phyloP scores from a whole-genome alignment of 2,888 invertebrate genomes.

The Orthosia cruda region DNA sequence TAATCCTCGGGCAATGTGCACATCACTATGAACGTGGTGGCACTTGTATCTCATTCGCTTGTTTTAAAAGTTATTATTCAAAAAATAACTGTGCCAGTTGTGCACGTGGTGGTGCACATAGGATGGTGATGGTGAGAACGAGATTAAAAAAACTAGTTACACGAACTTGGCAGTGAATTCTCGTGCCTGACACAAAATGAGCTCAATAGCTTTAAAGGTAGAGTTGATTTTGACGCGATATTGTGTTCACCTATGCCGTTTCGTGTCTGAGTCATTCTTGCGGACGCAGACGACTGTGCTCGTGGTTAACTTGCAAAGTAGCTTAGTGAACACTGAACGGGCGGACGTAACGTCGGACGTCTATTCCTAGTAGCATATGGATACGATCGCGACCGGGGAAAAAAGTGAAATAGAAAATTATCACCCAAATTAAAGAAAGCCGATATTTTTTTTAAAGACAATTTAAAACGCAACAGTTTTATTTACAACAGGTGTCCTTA shows the following conservation, averaged over 20 bases:
- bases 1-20: constrained; percentile 75
- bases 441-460: constrained; percentile 9
- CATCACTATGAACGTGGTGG: constrained; percentile 60
- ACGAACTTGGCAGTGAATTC: constrained; percentile 90
- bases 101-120: constrained; percentile 80
- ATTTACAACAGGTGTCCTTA: constrained; percentile 57
- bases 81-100: constrained; percentile 77
- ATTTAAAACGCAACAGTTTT: not conserved
- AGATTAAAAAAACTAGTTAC: constrained; percentile 87
- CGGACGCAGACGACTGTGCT: constrained; percentile 82
- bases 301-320: constrained; percentile 84
- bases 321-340: constrained; percentile 85
- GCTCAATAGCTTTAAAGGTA: constrained; percentile 37
- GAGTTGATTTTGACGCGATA: constrained; percentile 63
- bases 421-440: constrained; percentile 1
- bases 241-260: constrained; percentile 75
- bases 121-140: constrained; percentile 76
- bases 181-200: constrained; percentile 60
- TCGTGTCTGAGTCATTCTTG: constrained; percentile 73
- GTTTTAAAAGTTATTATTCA: constrained; percentile 47
- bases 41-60: constrained; percentile 64
- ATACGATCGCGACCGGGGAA: constrained; percentile 77
- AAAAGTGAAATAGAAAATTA: constrained; percentile 10
- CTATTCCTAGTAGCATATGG: constrained; percentile 74
- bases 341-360: constrained; percentile 80